These are phyloP conservation scores for Dynastes hyllus DNA, from an alignment of 2,888 invertebrate species.

Conservation along the genomic window DNA sequence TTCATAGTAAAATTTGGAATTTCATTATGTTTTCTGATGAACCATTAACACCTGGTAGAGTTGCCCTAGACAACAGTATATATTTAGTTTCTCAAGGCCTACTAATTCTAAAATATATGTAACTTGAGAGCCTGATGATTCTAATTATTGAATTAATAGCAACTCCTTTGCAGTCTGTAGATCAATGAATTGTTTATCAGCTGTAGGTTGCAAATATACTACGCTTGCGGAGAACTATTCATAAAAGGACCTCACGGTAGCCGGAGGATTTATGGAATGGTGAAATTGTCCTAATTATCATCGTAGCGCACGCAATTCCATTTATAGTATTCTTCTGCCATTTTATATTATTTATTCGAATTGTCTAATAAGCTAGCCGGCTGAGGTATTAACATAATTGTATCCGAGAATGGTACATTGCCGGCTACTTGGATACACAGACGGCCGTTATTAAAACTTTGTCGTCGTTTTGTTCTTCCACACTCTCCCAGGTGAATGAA, in stretches of 20 bases:
- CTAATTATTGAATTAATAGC: too few relatives aligned
- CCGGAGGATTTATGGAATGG: constrained; percentile 54
- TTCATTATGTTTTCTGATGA: too few relatives aligned
- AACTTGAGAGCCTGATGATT: too few relatives aligned
- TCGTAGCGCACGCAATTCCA: constrained; percentile 61
- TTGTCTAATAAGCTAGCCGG: constrained; percentile 56
- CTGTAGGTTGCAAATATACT: background rate
- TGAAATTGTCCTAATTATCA: constrained; percentile 59
- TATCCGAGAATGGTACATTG: constrained; percentile 49
- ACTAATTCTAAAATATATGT: too few relatives aligned
- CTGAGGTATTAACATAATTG: constrained; percentile 54
- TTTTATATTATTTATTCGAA: constrained; percentile 60
- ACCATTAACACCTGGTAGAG: too few relatives aligned
- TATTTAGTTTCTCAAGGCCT: too few relatives aligned
- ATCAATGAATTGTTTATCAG: too few relatives aligned
- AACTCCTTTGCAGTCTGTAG: too few relatives aligned
- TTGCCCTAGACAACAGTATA: too few relatives aligned
- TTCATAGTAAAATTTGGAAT: too few relatives aligned
- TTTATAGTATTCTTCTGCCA: constrained; percentile 61
- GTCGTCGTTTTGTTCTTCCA: constrained; percentile 44
- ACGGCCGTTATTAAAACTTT: constrained; percentile 50
- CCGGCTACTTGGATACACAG: constrained; percentile 49
- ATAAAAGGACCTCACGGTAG: constrained; percentile 33
- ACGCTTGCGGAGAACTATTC: background rate
- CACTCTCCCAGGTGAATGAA: constrained; percentile 42